Evolutionary conservation across 1,140 invertebrate genomes (phyloP).

Genomic region (Rhagoletis zephyria): DNA sequence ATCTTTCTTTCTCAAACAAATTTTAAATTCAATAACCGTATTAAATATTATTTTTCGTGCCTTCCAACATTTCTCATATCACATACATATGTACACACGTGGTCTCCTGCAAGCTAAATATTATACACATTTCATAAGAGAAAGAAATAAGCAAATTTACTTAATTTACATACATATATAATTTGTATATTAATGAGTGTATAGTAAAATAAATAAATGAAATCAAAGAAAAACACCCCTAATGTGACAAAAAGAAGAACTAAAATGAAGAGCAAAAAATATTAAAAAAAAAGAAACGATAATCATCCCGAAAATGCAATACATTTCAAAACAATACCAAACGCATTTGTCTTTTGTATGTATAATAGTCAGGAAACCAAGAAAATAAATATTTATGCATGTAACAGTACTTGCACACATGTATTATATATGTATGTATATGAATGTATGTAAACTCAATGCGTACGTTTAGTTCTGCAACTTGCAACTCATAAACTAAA

Average conservation of each 20-base stretch:
- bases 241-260: not conserved
- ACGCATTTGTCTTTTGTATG: slow-evolving; percentile 18
- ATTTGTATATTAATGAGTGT: too few relatives aligned
- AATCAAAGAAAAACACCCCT: not conserved
- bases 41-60: too few relatives aligned
- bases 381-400: not conserved
- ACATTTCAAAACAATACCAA: not conserved
- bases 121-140: not conserved
- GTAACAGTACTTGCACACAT: not conserved
- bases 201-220: not conserved
- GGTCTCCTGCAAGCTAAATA: not conserved
- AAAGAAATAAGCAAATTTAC: not conserved
- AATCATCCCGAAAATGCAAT: not conserved
- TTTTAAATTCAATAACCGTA: too few relatives aligned
- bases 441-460: not conserved
- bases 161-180: not conserved
- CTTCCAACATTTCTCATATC: too few relatives aligned
- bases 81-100: too few relatives aligned
- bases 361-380: not conserved
- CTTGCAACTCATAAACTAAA: not conserved
- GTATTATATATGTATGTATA: not conserved
- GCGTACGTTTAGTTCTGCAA: not conserved
- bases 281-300: not conserved
- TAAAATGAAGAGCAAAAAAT: not conserved
- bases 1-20: too few relatives aligned